Percentiles rank a stretch among this genome's conserved stretches.
These are phyloP conservation scores for Zaprionus davidi DNA, from an alignment of 1,140 invertebrate genomes.

Conservation along the genomic window DNA sequence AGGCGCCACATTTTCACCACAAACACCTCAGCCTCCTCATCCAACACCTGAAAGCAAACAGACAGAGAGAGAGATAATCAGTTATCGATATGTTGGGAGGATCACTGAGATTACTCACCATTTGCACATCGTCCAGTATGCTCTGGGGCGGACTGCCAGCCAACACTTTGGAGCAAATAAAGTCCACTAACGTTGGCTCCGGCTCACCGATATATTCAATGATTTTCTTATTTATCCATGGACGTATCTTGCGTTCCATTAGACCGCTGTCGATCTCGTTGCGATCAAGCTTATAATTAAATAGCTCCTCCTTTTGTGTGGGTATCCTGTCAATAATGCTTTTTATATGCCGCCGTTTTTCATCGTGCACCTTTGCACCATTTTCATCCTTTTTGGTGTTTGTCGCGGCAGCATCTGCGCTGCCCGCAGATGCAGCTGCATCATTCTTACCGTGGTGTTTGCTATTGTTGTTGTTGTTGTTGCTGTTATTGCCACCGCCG, in stretches of 20 bases:
- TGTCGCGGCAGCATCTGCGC: slow-evolving; percentile 73
- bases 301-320: slow-evolving; percentile 97
- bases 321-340: slow-evolving; percentile 99
- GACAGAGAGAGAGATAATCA: slow-evolving; percentile 2
- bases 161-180: slow-evolving; percentile 99
- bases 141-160: slow-evolving; percentile 95
- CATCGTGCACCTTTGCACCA: slow-evolving; percentile 91
- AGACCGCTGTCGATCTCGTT: slow-evolving; percentile 89
- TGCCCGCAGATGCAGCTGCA: slow-evolving; percentile 62
- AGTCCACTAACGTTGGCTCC: slow-evolving; percentile 98
- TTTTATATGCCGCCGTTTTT: slow-evolving; percentile 98
- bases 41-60: slow-evolving; percentile 91
- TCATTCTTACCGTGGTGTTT: slow-evolving; percentile 77
- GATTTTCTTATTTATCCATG: slow-evolving; percentile 99
- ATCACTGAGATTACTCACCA: slow-evolving; percentile 88
- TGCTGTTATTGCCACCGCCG: slow-evolving; percentile 26
- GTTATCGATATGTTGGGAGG: not conserved
- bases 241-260: slow-evolving; percentile 98
- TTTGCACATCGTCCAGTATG: slow-evolving; percentile 98
- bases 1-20: slow-evolving; percentile 99
- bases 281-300: slow-evolving; percentile 97
- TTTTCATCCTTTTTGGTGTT: slow-evolving; percentile 88
- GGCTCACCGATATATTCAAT: slow-evolving; percentile 99
- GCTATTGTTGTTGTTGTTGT: slow-evolving; percentile 16
- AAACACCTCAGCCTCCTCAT: slow-evolving; percentile 99